Evolutionary conservation across 2,888 invertebrate genomes (phyloP), one percentile per base, ranked within the genome.

Genomic region (Mesoligia furuncula): DNA sequence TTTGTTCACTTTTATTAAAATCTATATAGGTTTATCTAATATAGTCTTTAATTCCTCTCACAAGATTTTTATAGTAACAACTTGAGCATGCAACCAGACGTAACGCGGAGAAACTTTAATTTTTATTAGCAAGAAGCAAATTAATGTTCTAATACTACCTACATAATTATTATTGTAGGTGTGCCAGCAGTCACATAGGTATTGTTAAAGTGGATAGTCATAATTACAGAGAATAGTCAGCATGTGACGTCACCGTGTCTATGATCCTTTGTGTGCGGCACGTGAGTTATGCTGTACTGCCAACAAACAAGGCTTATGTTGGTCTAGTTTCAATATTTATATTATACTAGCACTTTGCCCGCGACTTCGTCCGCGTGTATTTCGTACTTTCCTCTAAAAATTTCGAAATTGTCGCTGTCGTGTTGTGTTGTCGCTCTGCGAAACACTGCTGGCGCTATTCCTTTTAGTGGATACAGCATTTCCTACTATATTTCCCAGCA

Each of bases 251-350:
- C 45, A 77, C 24, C 8, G 2, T 7, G 27, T 61, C 1, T 61
- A 27, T 15, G 27, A 59, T 59, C 59, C 27, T 15, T 59, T 59
- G 59, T 27, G 8, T 27, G 57, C n/a, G 57, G 31, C 17, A 61
- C 27, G n/a, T n/a, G 54, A 54, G 24, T 66, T 73, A 82, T 75
- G 82, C 31, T 48, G n/a, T 42, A 48, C n/a, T 24, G 36, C 6
- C 51, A 75, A 73, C 66, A 73, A 72, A 73, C 62, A 61, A 15
- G 1, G 2, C 17, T 31, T 61, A 17, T 17, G 27, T 59, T 42
- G 61, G 1, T 36, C 31, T 62, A 62, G 42, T 77, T 62, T 69
- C 15, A 76, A 80, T 70, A 48, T 0, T 31, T 31, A 31, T 31
- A 31, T 31, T 31, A 31, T 4, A 2, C n/a, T n/a, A n/a, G n/a